These are phyloP conservation scores for Listronotus oregonensis DNA, from an alignment of 1,140 invertebrate genomes.

Conservation along the genomic window DNA sequence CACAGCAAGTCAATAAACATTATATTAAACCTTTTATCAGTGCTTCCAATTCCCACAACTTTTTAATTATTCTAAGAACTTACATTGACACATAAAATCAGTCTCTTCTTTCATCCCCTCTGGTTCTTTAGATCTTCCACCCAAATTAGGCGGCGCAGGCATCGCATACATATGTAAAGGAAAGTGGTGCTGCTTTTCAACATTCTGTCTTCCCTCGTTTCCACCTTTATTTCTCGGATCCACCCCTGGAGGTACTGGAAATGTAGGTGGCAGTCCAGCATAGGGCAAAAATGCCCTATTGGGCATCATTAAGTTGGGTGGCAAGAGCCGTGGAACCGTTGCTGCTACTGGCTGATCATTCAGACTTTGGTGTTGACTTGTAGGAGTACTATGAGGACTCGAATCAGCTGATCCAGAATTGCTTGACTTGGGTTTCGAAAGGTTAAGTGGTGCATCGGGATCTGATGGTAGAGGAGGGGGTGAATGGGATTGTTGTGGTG, in stretches of 20 bases:
- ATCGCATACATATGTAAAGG: conserved; percentile 53
- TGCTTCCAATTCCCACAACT: no score
- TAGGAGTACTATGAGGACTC: conserved; percentile 46
- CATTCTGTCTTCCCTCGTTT: conserved; percentile 46
- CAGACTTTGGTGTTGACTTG: conserved; percentile 40
- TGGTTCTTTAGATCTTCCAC: conserved; percentile 45
- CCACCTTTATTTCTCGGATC: conserved; percentile 51
- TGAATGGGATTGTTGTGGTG: conserved; percentile 54
- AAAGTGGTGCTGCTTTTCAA: conserved; percentile 55
- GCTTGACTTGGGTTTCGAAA: conserved; percentile 80
- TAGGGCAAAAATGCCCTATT: conserved; percentile 62
- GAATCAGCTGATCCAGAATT: conserved; percentile 52
- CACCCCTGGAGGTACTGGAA: conserved; percentile 55
- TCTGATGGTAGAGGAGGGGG: conserved; percentile 59
- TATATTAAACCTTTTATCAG: no score
- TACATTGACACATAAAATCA: conserved; percentile 68
- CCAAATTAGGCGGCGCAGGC: conserved; percentile 47
- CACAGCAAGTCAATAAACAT: no score
- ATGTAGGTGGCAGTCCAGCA: conserved; percentile 65
- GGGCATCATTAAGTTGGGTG: conserved; percentile 62
- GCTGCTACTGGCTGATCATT: conserved; percentile 64
- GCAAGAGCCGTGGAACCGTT: conserved; percentile 64
- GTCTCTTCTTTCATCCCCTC: conserved; percentile 62
- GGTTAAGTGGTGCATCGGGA: conserved; percentile 82
- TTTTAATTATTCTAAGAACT: conserved; percentile 48